These are phyloP conservation scores for Tromatobia lineatoria DNA, from an alignment of 2,888 invertebrate genomes.

Conservation along the genomic window DNA sequence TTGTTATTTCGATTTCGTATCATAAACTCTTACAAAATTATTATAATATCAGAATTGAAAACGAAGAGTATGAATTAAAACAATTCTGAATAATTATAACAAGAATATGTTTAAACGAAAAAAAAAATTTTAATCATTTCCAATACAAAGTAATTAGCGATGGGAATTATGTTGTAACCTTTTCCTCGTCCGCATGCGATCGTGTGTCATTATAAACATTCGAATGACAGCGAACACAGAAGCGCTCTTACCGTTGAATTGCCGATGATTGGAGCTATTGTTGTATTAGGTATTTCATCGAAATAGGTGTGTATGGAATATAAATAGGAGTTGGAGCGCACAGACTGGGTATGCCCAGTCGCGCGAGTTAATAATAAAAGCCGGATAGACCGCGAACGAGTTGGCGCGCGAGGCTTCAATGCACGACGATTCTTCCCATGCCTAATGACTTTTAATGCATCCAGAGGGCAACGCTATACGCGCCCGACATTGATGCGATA, in stretches of 20 bases:
- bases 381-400: constrained; percentile 60
- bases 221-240: constrained; percentile 11
- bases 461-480: constrained; percentile 32
- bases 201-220: background rate
- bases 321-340: constrained; percentile 49
- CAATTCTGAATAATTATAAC: too few species aligned
- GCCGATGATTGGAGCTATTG: constrained; percentile 64
- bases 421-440: constrained; percentile 68
- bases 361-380: constrained; percentile 69
- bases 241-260: constrained; percentile 48
- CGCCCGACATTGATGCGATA: constrained; percentile 70
- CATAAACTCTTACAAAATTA: too few species aligned
- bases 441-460: constrained; percentile 68
- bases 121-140: too few species aligned
- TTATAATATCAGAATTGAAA: too few species aligned
- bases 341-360: constrained; percentile 58
- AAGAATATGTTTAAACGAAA: too few species aligned
- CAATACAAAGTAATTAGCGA: background rate
- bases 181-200: background rate
- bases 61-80: too few species aligned
- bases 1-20: background rate
- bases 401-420: constrained; percentile 49
- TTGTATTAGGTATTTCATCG: constrained; percentile 67
- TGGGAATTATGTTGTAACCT: too few species aligned
- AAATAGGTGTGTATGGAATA: constrained; percentile 68